Conservation (phyloP, 2,888 invertebrate species). For the Diploptera punctata region DNA sequence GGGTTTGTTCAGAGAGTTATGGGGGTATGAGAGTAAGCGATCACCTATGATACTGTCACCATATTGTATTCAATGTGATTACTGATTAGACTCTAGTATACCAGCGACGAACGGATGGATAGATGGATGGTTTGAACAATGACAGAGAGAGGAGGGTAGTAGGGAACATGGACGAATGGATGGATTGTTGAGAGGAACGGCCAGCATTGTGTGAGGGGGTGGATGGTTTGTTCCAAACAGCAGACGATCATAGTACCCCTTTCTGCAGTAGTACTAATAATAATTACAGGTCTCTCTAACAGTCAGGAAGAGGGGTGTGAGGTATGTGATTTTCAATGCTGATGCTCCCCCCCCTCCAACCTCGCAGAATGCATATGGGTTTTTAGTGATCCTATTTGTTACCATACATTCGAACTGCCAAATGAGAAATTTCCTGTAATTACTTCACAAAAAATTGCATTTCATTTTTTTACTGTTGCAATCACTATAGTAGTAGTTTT, state of each 20-base stretch:
- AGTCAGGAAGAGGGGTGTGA: neutral
- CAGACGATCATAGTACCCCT: conserved; percentile 5
- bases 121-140: conserved; percentile 28
- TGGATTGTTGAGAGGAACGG: conserved; percentile 26
- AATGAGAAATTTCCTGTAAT: neutral
- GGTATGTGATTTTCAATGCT: conserved; percentile 26
- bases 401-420: neutral
- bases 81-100: conserved; percentile 28
- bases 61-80: conserved; percentile 34
- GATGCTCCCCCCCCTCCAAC: neutral
- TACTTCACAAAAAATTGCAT: neutral
- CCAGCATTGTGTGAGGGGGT: neutral
- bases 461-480: neutral
- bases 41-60: conserved; percentile 34
- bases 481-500: neutral
- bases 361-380: neutral
- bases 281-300: conserved; percentile 25
- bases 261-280: conserved; percentile 12
- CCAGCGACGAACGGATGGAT: conserved; percentile 28
- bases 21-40: conserved; percentile 26
- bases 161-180: conserved; percentile 2
- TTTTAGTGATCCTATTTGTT: conserved; percentile 25
- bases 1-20: conserved; percentile 15
- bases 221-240: neutral
- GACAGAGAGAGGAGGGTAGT: conserved; percentile 9